Evolutionary conservation across 2,113 vertebrate species (phyloP).

Genomic region (Aphelocoma coerulescens): DNA sequence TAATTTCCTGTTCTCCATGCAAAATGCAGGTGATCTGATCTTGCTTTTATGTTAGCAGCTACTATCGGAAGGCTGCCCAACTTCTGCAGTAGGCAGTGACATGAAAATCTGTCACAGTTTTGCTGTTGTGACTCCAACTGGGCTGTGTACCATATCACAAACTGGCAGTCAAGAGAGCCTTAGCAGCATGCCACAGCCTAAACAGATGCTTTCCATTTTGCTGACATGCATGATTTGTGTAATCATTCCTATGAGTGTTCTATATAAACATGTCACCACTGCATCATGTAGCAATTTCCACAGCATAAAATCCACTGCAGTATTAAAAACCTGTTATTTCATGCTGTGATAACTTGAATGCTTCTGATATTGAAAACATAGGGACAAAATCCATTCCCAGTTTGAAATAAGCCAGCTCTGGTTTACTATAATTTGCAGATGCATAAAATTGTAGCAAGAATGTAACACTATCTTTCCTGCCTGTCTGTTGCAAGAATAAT

Average conservation of each 20-base stretch:
- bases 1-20: background rate
- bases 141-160: background rate
- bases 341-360: constrained; percentile 58
- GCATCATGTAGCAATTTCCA: constrained; percentile 59
- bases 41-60: background rate
- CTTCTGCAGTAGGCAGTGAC: background rate
- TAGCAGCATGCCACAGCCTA: constrained; percentile 24
- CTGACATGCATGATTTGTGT: constrained; percentile 57
- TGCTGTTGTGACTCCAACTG: background rate
- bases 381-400: background rate
- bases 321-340: constrained; percentile 59
- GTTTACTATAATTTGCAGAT: constrained; percentile 36
- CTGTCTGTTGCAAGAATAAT: background rate
- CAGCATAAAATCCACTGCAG: constrained; percentile 30
- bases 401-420: constrained; percentile 32
- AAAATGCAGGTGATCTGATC: background rate
- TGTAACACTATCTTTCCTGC: constrained; percentile 26
- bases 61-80: background rate
- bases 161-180: background rate
- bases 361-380: constrained; percentile 56
- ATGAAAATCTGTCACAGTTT: background rate
- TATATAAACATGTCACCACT: constrained; percentile 58
- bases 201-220: constrained; percentile 62
- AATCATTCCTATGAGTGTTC: constrained; percentile 45
- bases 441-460: constrained; percentile 13